A percentile compares a stretch with the other conserved stretches of the same genome.
These are phyloP conservation scores for Apostichopus parvimensis DNA, from an alignment of 35 echinoderm and acorn worm species.

Conservation along the genomic window DNA sequence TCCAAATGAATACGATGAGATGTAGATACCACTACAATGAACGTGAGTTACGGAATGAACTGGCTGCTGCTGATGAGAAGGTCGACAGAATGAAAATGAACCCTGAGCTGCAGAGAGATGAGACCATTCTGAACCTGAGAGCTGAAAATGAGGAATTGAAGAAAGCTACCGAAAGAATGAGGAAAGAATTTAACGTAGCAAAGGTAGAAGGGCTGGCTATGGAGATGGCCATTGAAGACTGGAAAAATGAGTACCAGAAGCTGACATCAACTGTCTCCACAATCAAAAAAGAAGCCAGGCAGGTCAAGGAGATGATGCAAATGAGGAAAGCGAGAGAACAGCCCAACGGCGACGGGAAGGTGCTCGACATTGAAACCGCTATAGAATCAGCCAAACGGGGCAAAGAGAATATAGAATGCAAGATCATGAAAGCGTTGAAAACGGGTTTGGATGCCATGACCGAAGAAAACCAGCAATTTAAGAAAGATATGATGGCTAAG, in stretches of 20 bases:
- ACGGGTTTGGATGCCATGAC: neutral
- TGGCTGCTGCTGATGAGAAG: neutral
- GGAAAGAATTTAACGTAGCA: neutral
- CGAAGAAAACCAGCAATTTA: neutral
- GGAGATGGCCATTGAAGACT: neutral
- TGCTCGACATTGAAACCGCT: neutral
- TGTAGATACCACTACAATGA: neutral
- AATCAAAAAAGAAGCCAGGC: neutral
- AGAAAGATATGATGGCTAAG: neutral
- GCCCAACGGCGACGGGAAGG: neutral
- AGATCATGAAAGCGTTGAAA: neutral
- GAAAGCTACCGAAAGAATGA: neutral
- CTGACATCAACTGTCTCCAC: neutral
- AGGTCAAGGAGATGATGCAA: neutral
- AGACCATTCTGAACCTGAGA: neutral
- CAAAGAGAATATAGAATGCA: neutral
- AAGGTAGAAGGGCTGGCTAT: neutral
- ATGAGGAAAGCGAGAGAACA: neutral
- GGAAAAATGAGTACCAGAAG: neutral
- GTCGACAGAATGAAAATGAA: neutral
- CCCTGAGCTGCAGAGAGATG: neutral
- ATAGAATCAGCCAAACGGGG: neutral
- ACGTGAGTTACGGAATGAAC: neutral
- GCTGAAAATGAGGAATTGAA: neutral
- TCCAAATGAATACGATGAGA: neutral